phyloP scores from a whole-genome alignment of 1,140 invertebrate species.

The Cherax quadricarinatus region DNA sequence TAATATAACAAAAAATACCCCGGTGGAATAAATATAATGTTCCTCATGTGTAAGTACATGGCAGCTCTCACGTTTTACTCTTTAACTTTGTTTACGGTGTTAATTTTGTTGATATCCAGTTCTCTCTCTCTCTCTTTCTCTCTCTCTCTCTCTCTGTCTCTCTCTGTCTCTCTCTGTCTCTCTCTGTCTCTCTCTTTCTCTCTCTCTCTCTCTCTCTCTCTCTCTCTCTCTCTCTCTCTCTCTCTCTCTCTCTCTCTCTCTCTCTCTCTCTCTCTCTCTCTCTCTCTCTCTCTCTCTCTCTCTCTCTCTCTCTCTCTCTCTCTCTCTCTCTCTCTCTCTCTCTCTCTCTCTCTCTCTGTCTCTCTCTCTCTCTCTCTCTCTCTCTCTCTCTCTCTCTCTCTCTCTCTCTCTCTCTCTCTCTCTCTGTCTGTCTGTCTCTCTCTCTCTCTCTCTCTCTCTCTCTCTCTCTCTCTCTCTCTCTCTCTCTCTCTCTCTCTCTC shows the following conservation, averaged over 20 bases:
- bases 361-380: slow-evolving; percentile 28
- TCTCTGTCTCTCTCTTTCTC: not conserved
- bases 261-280: not conserved
- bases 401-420: slow-evolving; percentile 23
- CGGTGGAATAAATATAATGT: no score
- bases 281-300: not conserved
- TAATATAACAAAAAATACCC: no score
- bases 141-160: slow-evolving; percentile 28
- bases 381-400: slow-evolving; percentile 24
- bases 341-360: not conserved
- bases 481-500: not conserved
- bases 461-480: not conserved
- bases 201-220: not conserved
- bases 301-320: not conserved
- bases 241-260: not conserved
- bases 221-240: not conserved
- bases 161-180: not conserved
- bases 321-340: not conserved
- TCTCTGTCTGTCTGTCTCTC: not conserved
- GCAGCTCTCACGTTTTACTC: no score
- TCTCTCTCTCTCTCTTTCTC: not conserved
- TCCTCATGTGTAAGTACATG: no score
- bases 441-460: no score
- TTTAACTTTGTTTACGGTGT: no score
- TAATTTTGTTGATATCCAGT: no score